Evolutionary conservation across 2,888 invertebrate genomes (phyloP).

Genomic region (Chrysolina haemoptera): DNA sequence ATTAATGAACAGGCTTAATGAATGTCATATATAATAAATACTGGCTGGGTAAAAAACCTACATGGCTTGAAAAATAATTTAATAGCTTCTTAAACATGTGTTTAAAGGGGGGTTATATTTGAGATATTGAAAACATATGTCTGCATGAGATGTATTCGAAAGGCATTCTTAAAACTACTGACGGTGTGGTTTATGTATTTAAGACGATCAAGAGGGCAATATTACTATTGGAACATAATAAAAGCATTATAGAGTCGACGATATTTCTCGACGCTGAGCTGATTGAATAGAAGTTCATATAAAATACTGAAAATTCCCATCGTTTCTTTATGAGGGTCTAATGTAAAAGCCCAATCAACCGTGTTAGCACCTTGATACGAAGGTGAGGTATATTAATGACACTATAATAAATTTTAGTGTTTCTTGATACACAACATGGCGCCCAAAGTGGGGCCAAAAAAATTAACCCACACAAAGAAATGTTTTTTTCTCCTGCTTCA

Average conservation of each 20-base stretch:
- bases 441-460: conserved; percentile 13
- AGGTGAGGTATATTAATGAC: conserved; percentile 16
- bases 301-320: conserved; percentile 1
- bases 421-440: conserved; percentile 3
- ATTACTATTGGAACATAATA: conserved; percentile 22
- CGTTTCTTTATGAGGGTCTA: conserved; percentile 21
- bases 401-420: background rate
- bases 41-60: conserved; percentile 50
- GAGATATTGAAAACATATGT: conserved; percentile 57
- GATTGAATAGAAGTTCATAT: background rate
- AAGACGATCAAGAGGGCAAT: conserved; percentile 17
- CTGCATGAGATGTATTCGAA: conserved; percentile 20
- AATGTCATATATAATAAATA: conserved; percentile 55
- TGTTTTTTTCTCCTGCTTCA: no score
- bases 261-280: background rate
- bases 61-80: conserved; percentile 54
- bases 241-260: conserved; percentile 8
- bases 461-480: no score
- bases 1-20: conserved; percentile 55
- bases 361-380: conserved; percentile 18
- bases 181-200: conserved; percentile 26
- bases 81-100: conserved; percentile 56
- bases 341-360: conserved; percentile 20
- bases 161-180: conserved; percentile 23
- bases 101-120: conserved; percentile 53